Percentiles rank a stretch among this genome's conserved stretches.
Conservation (phyloP, 2,113 vertebrate genomes). For the Caranx ignobilis region DNA sequence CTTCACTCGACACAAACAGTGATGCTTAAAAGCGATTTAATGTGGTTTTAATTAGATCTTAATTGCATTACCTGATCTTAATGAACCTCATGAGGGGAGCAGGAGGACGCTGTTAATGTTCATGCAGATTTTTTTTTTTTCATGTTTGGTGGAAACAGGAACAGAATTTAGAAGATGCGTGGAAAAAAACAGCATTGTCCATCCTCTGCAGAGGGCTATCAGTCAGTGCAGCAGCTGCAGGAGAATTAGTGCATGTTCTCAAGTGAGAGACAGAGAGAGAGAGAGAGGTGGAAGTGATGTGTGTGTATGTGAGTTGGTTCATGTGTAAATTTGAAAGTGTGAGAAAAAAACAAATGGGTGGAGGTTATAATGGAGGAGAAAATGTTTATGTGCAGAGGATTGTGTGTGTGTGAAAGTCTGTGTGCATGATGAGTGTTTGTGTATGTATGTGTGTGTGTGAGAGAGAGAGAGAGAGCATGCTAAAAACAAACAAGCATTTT, state of each 20-base stretch:
- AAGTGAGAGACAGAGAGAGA: background rate
- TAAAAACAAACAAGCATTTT: background rate
- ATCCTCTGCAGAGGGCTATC: conserved; percentile 6
- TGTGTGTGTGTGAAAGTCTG: background rate
- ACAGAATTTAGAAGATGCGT: conserved; percentile 1
- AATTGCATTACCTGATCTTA: conserved; percentile 78
- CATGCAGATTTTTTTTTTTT: conserved; percentile 6
- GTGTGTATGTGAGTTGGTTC: conserved; percentile 2
- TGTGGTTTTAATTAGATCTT: conserved; percentile 75
- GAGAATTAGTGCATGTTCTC: conserved; percentile 7
- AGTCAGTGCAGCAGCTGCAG: background rate
- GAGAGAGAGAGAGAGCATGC: background rate
- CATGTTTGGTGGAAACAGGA: conserved; percentile 27
- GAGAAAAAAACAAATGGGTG: background rate
- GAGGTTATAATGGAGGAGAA: background rate
- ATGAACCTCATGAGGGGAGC: conserved; percentile 56
- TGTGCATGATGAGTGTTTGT: background rate
- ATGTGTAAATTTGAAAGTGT: background rate
- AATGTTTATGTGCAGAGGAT: background rate
- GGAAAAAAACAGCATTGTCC: background rate
- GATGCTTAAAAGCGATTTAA: conserved; percentile 61
- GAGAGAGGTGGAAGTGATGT: background rate
- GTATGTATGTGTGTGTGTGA: background rate
- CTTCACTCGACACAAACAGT: conserved; percentile 50
- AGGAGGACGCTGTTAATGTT: conserved; percentile 9